Percentiles rank a stretch among this genome's conserved stretches.
Conservation (phyloP, 2,888 invertebrate genomes). For the Anaspis maculata region DNA sequence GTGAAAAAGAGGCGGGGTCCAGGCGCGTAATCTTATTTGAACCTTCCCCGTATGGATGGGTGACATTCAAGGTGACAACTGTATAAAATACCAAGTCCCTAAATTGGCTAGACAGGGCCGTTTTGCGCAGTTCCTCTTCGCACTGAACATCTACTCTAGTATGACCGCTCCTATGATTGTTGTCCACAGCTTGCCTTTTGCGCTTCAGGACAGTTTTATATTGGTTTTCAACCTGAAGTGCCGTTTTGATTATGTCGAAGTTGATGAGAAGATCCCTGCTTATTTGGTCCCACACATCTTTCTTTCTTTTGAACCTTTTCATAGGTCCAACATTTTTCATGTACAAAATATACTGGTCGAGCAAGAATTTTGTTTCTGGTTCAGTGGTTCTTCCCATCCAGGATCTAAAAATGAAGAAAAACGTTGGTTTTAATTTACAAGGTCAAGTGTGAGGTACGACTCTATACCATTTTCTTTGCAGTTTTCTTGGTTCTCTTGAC, state of each 20-base stretch:
- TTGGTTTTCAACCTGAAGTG: slow-evolving; percentile 6
- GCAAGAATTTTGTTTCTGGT: not conserved
- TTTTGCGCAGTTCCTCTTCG: slow-evolving; percentile 10
- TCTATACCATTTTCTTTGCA: too few relatives aligned
- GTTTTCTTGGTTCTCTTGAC: too few relatives aligned
- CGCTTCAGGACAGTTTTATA: slow-evolving; percentile 11
- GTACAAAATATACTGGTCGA: not conserved
- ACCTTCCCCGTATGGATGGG: too few relatives aligned
- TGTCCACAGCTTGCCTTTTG: slow-evolving; percentile 7
- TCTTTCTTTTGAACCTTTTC: not conserved
- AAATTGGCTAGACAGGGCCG: too few relatives aligned
- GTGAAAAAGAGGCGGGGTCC: too few relatives aligned
- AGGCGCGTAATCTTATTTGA: too few relatives aligned
- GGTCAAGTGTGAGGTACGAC: too few relatives aligned
- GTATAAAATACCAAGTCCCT: too few relatives aligned
- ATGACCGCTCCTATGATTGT: slow-evolving; percentile 10
- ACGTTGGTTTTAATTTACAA: too few relatives aligned
- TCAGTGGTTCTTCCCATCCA: not conserved
- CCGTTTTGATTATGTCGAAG: slow-evolving; percentile 2
- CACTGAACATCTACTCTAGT: slow-evolving; percentile 4
- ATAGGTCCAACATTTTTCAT: not conserved
- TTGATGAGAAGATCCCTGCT: slow-evolving; percentile 2
- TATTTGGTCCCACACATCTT: slow-evolving; percentile 1
- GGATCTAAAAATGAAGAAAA: not conserved
- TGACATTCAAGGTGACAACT: too few relatives aligned